Evolutionary conservation across 2,113 vertebrate species (phyloP).

Genomic region (Tenrec ecaudatus): DNA sequence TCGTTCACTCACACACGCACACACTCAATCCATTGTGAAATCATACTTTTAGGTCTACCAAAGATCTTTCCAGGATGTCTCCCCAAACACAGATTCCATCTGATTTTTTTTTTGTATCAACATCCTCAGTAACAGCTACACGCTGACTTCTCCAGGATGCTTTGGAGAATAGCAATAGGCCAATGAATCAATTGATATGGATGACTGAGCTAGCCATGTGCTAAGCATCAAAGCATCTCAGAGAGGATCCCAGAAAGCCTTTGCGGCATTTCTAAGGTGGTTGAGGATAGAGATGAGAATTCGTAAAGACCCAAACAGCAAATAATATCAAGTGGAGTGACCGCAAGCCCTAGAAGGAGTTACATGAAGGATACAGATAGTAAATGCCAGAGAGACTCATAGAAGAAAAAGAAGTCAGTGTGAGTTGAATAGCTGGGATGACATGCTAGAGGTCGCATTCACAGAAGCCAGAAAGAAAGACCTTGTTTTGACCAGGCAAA

Average conservation of each 20-base stretch:
- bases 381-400: not conserved
- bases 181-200: not conserved
- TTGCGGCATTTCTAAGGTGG: not conserved
- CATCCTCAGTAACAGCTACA: not conserved
- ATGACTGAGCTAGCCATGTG: not conserved
- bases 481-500: not conserved
- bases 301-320: not conserved
- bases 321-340: not conserved
- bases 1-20: not conserved
- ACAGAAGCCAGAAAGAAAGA: not conserved
- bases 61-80: not conserved
- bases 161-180: too few relatives aligned
- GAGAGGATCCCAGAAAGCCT: not conserved
- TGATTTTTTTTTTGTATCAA: not conserved
- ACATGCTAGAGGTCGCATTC: not conserved
- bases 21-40: not conserved
- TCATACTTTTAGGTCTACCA: not conserved
- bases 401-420: not conserved
- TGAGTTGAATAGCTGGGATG: not conserved
- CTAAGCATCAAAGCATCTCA: not conserved
- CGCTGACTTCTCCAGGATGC: not conserved
- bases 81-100: not conserved
- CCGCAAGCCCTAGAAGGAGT: not conserved
- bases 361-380: accelerated
- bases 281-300: not conserved